Evolutionary conservation across 2,888 invertebrate species (phyloP), one percentile per base, ranked within the genome.

Genomic region (Sepioteuthis lessoniana): DNA sequence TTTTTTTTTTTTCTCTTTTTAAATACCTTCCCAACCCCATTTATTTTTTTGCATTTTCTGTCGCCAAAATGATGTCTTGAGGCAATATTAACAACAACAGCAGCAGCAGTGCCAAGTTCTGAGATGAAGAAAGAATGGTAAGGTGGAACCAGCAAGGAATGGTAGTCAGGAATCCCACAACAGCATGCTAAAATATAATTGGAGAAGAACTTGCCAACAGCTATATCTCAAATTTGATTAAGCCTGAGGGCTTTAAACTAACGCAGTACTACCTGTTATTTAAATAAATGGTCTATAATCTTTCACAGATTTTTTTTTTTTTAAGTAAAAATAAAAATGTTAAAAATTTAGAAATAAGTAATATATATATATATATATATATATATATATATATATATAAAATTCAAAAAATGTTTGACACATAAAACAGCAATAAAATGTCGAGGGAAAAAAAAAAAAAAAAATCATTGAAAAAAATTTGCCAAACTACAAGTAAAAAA

Each of bases 221-320:
- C 92, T 92, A 38, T 28, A 42, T 92, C 92, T 92, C 47, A 42
- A 92, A 92, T 92, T 92, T 92, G 92, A 92, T 92, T 92, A 92
- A 35, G 31, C 92, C 92, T 47, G n/a, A 28, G 19, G 92, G 46
- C 46, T 47, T 92, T 92, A 92, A 92, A 92, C 92, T 92, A 92
- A 92, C 47, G 31, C 92, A 46, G 92, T 31, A 92, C 92, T 92
- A 92, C 46, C 42, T 47, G 25, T 47, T 92, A 46, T 92, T 42
- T 47, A 31, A 92, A 92, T 92, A 92, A 92, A 92, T 92, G 92
- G 46, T 47, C 46, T 92, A 42, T 92, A 92, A 92, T 92, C 91
- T 91, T 28, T 28, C 91, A 91, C 55, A 55, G 7, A 55, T 55
- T 55, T 55, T 55, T 55, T 50, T 21, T 50, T 50, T 55, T 28